phyloP scores from a whole-genome alignment of 2,113 vertebrate genomes.

The Oophaga pumilio region DNA sequence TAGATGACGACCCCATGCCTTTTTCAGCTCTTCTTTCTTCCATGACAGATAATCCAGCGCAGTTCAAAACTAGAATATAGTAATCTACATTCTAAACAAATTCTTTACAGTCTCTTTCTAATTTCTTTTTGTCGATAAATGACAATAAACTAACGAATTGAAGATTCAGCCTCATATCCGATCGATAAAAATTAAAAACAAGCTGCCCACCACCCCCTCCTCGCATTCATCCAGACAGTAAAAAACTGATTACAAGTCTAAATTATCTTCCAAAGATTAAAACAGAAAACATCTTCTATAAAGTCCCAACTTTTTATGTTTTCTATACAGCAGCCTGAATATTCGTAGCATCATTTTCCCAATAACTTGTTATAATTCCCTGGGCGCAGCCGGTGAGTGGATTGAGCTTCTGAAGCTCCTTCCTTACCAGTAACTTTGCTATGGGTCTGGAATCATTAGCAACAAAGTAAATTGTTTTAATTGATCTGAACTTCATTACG shows the following conservation, averaged over 20 bases:
- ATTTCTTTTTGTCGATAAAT: not conserved
- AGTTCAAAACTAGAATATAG: not conserved
- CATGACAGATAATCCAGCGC: no score
- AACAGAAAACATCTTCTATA: constrained; percentile 39
- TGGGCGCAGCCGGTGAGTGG: constrained; percentile 61
- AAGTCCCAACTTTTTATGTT: constrained; percentile 30
- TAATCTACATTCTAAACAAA: not conserved
- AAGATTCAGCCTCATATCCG: not conserved
- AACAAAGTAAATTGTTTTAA: constrained; percentile 76
- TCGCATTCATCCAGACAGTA: not conserved
- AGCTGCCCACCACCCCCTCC: no score
- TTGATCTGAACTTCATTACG: constrained; percentile 70
- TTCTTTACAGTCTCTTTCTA: not conserved
- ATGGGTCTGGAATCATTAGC: constrained; percentile 72
- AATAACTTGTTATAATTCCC: constrained; percentile 67
- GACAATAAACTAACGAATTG: not conserved
- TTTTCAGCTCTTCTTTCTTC: no score
- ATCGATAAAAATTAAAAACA: constrained; percentile 33
- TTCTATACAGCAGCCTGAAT: constrained; percentile 56
- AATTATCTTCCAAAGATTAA: not conserved
- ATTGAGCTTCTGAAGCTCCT: constrained; percentile 62
- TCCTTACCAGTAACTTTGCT: constrained; percentile 71
- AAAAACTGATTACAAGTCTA: not conserved
- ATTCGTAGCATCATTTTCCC: constrained; percentile 65
- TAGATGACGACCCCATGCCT: no score